Conservation (phyloP, 2,888 invertebrate genomes). For the Pristionchus mayeri region DNA sequence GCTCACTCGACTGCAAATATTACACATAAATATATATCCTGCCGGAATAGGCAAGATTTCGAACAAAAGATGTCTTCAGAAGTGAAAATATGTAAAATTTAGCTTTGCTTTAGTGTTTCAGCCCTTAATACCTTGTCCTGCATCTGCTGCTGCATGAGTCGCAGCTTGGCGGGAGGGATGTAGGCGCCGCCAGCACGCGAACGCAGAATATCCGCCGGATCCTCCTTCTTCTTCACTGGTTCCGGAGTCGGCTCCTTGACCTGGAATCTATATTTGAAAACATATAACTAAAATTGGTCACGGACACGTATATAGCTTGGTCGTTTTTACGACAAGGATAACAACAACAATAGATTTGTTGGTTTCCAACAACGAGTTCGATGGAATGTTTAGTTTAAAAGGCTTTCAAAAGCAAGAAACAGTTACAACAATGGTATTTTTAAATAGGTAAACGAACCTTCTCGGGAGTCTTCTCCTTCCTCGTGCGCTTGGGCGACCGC, state of each 20-base stretch:
- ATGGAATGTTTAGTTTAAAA: too few species aligned
- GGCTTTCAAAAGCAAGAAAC: too few species aligned
- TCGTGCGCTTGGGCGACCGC: constrained; percentile 23
- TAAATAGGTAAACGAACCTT: background rate
- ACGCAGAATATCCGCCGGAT: constrained; percentile 59
- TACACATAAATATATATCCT: too few species aligned
- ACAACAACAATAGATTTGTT: too few species aligned
- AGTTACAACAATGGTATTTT: background rate
- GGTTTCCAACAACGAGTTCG: too few species aligned
- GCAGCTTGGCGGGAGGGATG: constrained; percentile 95
- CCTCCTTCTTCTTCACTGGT: constrained; percentile 56
- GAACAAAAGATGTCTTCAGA: too few species aligned
- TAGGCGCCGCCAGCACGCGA: constrained; percentile 83
- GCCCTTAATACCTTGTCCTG: constrained; percentile 84
- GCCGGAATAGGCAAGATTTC: too few species aligned
- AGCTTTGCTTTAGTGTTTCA: background rate
- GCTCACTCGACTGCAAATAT: constrained; percentile 81
- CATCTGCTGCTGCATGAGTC: constrained; percentile 95
- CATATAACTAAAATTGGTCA: too few species aligned
- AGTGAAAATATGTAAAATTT: too few species aligned
- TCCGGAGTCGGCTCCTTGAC: constrained; percentile 26
- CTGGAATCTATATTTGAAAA: too few species aligned
- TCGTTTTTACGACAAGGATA: too few species aligned
- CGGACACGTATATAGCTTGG: too few species aligned
- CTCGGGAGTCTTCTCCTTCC: constrained; percentile 24